Evolutionary conservation across 1,140 invertebrate genomes (phyloP).

Genomic region (Uloborus diversus): DNA sequence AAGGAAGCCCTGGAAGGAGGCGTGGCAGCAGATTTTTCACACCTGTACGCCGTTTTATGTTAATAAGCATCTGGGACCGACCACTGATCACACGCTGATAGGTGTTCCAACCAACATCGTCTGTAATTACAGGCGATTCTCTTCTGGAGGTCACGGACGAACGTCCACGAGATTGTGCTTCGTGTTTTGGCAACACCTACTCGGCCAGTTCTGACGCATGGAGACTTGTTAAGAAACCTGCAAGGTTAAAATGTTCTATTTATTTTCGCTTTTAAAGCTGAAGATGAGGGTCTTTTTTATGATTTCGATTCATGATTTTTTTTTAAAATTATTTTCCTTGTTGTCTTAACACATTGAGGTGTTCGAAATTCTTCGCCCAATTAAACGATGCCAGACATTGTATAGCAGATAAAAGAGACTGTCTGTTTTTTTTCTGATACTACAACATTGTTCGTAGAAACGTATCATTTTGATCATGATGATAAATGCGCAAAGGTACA

Average conservation of each 20-base stretch:
- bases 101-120: conserved; percentile 21
- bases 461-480: no score
- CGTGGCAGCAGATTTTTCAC: conserved; percentile 32
- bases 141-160: conserved; percentile 18
- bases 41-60: conserved; percentile 48
- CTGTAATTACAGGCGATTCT: conserved; percentile 35
- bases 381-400: no score
- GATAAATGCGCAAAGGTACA: no score
- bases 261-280: conserved; percentile 19
- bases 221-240: conserved; percentile 32
- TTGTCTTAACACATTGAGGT: no score
- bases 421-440: no score
- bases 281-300: neutral
- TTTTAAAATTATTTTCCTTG: no score
- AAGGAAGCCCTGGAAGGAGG: no score
- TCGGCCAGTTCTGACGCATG: neutral
- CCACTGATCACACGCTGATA: conserved; percentile 39
- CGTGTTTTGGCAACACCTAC: conserved; percentile 29
- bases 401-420: no score
- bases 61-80: conserved; percentile 17
- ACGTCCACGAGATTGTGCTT: conserved; percentile 21
- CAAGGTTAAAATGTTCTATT: conserved; percentile 13
- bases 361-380: no score
- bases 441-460: no score
- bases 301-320: no score